Percentiles rank a stretch among this genome's conserved stretches.
Evolutionary conservation across 2,113 vertebrate species (phyloP).

Genomic region (Tauraco erythrolophus): DNA sequence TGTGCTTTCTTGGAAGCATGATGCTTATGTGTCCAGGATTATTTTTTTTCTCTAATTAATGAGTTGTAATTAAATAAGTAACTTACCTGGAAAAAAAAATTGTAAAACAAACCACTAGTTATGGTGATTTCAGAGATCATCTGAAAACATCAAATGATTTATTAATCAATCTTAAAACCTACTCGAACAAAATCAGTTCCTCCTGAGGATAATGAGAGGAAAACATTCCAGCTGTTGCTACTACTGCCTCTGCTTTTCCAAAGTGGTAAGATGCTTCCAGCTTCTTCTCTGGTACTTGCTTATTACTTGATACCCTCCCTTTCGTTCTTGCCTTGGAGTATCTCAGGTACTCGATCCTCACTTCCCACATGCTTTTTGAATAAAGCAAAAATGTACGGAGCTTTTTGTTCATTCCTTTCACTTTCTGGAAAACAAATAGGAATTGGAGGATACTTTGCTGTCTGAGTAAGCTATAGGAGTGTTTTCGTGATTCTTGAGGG

Average conservation of each 20-base stretch:
- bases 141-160: background rate
- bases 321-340: background rate
- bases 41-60: background rate
- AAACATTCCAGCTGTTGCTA: background rate
- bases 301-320: background rate
- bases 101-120: background rate
- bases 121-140: background rate
- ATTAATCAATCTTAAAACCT: background rate
- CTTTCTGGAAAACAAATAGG: background rate
- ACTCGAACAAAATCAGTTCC: background rate
- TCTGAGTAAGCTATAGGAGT: background rate
- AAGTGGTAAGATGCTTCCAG: background rate
- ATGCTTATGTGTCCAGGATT: background rate
- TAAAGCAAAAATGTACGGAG: background rate
- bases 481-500: background rate
- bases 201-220: background rate
- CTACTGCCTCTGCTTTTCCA: background rate
- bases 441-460: background rate
- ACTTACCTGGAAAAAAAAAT: background rate
- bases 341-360: background rate
- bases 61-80: background rate
- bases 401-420: background rate
- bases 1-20: background rate
- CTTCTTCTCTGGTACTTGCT: background rate
- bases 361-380: rapidly evolving